Percentiles rank a stretch among this genome's conserved stretches.
phyloP scores from a whole-genome alignment of 2,113 vertebrate species.

The Rattus rattus region DNA sequence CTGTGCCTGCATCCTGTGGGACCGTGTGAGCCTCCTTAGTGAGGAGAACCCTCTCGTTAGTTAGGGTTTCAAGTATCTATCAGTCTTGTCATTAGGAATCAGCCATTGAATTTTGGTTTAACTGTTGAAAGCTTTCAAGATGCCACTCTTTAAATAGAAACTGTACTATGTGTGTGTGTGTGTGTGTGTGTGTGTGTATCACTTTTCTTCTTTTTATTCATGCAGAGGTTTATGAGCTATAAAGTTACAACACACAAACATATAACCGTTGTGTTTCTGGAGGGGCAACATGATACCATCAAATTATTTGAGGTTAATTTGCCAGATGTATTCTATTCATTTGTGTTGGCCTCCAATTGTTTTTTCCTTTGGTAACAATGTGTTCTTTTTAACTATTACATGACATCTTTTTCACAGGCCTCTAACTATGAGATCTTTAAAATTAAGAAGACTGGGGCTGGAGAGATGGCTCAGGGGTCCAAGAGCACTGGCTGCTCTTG shows the following conservation, averaged over 20 bases:
- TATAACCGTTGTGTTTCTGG: neutral
- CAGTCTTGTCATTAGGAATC: neutral
- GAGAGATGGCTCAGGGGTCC: neutral
- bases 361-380: neutral
- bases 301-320: slow-evolving; percentile 13
- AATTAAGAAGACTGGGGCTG: neutral
- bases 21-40: neutral
- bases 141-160: no score
- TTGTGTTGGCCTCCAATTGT: neutral
- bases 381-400: slow-evolving; percentile 6
- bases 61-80: neutral
- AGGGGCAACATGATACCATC: neutral
- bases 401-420: neutral
- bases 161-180: no score
- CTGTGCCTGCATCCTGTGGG: neutral
- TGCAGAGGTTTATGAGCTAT: neutral
- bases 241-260: neutral
- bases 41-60: neutral
- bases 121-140: slow-evolving; percentile 3
- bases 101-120: slow-evolving; percentile 31
- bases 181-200: no score
- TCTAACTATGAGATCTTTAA: neutral
- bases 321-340: neutral
- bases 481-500: neutral
- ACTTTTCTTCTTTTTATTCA: slow-evolving; percentile 15